Conservation (phyloP, 1,140 invertebrate genomes). For the Bombyx mori region ASM3026992v2 NC_085129.1:261501-262000, state of each 20-base stretch:
- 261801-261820: too few relatives aligned
- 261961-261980: conserved; percentile 80
- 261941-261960: conserved; percentile 78
- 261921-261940: conserved; percentile 77
- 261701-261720: too few relatives aligned
- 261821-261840: too few relatives aligned
- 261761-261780: too few relatives aligned
- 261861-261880: conserved; percentile 52
- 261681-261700: conserved; percentile 23
- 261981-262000: conserved; percentile 79
- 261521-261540: conserved; percentile 80
- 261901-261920: conserved; percentile 73
- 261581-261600: conserved; percentile 82
- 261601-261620: conserved; percentile 79
- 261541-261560: conserved; percentile 80
- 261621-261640: conserved; percentile 80
- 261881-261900: conserved; percentile 75
- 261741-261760: too few relatives aligned
- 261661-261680: conserved; percentile 42
- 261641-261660: conserved; percentile 83
- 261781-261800: too few relatives aligned
- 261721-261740: too few relatives aligned
- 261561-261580: conserved; percentile 76
- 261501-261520: conserved; percentile 81
- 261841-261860: conserved; percentile 41